Conservation (phyloP, 2,113 vertebrate species). For the Zapornia atra region DNA sequence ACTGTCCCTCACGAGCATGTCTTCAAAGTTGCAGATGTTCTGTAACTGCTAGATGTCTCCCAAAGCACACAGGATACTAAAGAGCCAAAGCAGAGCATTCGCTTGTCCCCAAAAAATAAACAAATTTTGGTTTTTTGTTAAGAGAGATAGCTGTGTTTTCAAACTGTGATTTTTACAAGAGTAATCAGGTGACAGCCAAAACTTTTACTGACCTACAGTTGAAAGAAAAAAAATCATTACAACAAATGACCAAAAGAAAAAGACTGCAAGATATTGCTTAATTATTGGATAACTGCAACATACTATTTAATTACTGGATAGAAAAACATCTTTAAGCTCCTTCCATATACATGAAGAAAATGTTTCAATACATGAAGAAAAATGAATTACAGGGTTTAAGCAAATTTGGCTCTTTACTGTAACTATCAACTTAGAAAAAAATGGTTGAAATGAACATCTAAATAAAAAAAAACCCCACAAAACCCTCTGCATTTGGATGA, state of each 20-base stretch:
- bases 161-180: neutral
- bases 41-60: neutral
- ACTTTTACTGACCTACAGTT: neutral
- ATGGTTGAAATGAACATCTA: neutral
- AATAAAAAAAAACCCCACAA: neutral
- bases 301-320: neutral
- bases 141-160: neutral
- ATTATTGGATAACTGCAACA: neutral
- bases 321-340: neutral
- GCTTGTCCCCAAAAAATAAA: neutral
- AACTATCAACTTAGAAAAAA: neutral
- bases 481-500: neutral
- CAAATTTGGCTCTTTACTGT: neutral
- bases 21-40: neutral
- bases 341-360: too few relatives aligned
- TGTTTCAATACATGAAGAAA: neutral
- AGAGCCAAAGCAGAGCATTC: neutral
- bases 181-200: neutral
- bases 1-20: neutral
- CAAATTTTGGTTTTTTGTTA: neutral
- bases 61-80: neutral
- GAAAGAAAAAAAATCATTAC: neutral
- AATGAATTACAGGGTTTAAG: neutral
- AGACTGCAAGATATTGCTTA: neutral
- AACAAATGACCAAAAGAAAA: neutral